These are phyloP conservation scores for Coccyzus lansbergi DNA, from an alignment of 2,797 vertebrate genomes.

Conservation along the genomic window DNA sequence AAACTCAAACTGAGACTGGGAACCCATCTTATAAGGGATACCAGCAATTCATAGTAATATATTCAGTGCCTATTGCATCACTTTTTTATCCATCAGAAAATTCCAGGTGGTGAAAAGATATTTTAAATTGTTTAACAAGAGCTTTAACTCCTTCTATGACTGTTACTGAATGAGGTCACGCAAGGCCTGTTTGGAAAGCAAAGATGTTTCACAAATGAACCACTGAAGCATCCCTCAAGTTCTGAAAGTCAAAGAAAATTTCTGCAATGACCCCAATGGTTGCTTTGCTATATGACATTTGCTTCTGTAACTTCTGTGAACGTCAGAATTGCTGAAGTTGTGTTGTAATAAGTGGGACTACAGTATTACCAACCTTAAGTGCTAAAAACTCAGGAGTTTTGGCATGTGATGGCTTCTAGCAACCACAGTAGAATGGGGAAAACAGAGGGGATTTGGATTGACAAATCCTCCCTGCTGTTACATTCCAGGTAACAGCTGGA, in stretches of 20 bases:
- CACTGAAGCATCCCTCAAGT: background rate
- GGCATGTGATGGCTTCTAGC: background rate
- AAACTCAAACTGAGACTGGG: background rate
- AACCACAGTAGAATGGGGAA: background rate
- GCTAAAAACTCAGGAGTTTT: background rate
- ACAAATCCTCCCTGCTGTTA: background rate
- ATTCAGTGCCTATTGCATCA: background rate
- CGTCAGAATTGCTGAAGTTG: background rate
- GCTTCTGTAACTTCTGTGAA: background rate
- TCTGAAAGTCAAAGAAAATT: slow-evolving; percentile 31
- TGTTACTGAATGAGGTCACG: slow-evolving; percentile 27
- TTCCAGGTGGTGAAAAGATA: slow-evolving; percentile 19
- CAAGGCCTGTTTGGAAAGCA: slow-evolving; percentile 26
- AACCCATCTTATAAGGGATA: background rate
- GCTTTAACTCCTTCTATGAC: slow-evolving; percentile 3
- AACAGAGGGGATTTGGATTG: background rate
- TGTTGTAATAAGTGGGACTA: background rate
- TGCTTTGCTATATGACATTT: background rate
- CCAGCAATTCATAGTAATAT: background rate
- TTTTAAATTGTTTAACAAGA: background rate
- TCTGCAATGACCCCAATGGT: background rate
- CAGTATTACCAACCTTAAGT: background rate
- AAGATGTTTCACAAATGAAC: slow-evolving; percentile 7
- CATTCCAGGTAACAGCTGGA: background rate
- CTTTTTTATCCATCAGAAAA: slow-evolving; percentile 29